Evolutionary conservation across 2,888 invertebrate genomes (phyloP).

Genomic region (Tetragonula carbonaria): DNA sequence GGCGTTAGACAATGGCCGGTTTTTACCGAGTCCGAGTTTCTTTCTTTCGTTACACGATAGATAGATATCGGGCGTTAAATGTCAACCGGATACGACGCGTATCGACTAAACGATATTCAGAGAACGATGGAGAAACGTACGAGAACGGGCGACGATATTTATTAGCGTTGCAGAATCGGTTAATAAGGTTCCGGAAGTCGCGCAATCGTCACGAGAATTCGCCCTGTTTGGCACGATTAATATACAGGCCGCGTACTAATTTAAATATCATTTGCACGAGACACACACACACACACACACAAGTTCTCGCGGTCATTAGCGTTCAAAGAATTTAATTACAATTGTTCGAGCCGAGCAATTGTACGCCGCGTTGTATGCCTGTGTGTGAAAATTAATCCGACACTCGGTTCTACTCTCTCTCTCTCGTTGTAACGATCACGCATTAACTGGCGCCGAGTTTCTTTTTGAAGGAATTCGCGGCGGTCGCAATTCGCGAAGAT

Average conservation of each 20-base stretch:
- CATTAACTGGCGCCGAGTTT: constrained; percentile 14
- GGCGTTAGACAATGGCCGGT: background rate
- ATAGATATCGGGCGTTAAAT: constrained; percentile 14
- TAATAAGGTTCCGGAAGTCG: constrained; percentile 51
- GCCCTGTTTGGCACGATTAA: constrained; percentile 58
- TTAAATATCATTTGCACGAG: constrained; percentile 69
- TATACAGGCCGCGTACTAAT: constrained; percentile 67
- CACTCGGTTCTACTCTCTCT: constrained; percentile 8
- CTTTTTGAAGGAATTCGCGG: background rate
- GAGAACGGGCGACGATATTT: constrained; percentile 42
- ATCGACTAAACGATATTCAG: constrained; percentile 8
- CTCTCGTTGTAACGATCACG: constrained; percentile 12
- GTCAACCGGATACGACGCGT: background rate
- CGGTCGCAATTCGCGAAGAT: constrained; percentile 20
- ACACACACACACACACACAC: constrained; percentile 21
- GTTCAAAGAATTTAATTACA: constrained; percentile 69
- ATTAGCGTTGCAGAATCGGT: constrained; percentile 56
- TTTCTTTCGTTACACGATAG: background rate
- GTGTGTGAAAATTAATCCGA: constrained; percentile 54
- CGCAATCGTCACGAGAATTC: constrained; percentile 55
- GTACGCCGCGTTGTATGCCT: background rate
- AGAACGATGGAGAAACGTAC: background rate
- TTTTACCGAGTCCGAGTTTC: constrained; percentile 8
- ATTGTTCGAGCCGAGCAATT: constrained; percentile 56
- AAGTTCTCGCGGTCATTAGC: constrained; percentile 66